These are phyloP conservation scores for Allolobophora icterica DNA, from an alignment of 2,888 invertebrate genomes.

Conservation along the genomic window DNA sequence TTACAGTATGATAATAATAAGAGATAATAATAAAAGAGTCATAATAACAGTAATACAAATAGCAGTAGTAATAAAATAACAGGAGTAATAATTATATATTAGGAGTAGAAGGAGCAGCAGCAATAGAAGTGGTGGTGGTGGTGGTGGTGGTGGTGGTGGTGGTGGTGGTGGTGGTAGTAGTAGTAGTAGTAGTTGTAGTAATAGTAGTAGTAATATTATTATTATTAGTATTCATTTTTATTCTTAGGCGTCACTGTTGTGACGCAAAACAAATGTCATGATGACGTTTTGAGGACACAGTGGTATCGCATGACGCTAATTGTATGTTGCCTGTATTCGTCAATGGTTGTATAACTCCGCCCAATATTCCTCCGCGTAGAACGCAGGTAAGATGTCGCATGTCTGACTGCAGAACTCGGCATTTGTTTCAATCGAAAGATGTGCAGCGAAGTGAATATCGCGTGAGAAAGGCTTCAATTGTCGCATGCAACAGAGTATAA, in stretches of 20 bases:
- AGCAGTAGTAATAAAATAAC: too few species aligned
- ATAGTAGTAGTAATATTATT: conserved; percentile 12
- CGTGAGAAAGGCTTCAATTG: neutral
- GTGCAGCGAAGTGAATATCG: neutral
- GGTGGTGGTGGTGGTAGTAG: conserved; percentile 28
- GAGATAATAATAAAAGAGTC: too few species aligned
- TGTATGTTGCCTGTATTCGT: neutral
- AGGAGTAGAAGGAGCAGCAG: conserved; percentile 5
- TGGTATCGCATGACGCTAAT: neutral
- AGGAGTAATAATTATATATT: too few species aligned
- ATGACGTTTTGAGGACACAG: neutral
- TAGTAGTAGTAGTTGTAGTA: conserved; percentile 31
- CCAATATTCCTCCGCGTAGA: too few species aligned
- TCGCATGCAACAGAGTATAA: neutral
- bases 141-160: conserved; percentile 18
- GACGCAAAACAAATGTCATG: neutral
- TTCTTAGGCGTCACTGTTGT: too few species aligned
- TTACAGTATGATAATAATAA: too few species aligned
- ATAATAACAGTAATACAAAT: too few species aligned
- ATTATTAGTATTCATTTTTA: neutral
- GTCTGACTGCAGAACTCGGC: neutral
- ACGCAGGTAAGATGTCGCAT: neutral
- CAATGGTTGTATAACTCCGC: too few species aligned
- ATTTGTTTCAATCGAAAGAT: neutral
- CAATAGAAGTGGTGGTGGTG: conserved; percentile 30